A percentile compares a stretch with the other conserved stretches of the same genome.
phyloP scores from a whole-genome alignment of 2,888 invertebrate genomes.

The Coremacera marginata region DNA sequence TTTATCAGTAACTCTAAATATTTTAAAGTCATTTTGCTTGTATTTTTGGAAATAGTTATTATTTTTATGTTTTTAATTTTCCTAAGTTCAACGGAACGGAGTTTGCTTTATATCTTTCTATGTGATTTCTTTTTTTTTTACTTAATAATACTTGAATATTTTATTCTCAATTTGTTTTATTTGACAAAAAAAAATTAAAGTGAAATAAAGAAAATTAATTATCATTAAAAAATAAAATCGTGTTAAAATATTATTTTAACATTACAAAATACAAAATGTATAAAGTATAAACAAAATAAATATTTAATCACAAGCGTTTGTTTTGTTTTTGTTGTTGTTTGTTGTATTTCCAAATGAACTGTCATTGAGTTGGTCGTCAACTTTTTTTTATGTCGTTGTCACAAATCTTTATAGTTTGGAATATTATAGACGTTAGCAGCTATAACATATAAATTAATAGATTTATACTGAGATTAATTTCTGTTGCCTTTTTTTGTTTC shows the following conservation, averaged over 20 bases:
- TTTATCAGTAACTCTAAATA: too few species aligned
- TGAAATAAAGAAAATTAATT: neutral
- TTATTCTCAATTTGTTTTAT: neutral
- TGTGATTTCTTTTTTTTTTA: neutral
- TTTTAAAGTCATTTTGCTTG: too few species aligned
- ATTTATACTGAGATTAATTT: slow-evolving; percentile 19
- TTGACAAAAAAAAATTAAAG: neutral
- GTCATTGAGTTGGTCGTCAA: neutral
- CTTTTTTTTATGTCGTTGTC: neutral
- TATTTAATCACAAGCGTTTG: slow-evolving; percentile 32
- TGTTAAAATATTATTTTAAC: neutral
- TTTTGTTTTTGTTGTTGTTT: neutral
- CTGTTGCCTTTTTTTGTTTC: neutral
- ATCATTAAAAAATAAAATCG: neutral
- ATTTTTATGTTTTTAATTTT: too few species aligned
- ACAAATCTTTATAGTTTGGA: slow-evolving; percentile 15
- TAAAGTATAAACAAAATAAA: slow-evolving; percentile 25
- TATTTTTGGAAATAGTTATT: too few species aligned
- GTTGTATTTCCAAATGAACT: neutral
- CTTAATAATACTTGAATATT: slow-evolving; percentile 7
- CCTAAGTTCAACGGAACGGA: too few species aligned
- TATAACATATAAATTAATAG: slow-evolving; percentile 34
- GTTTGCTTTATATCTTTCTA: too few species aligned
- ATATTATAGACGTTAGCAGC: slow-evolving; percentile 21
- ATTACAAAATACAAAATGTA: slow-evolving; percentile 25